These are phyloP conservation scores for Polyodon spathula DNA, from an alignment of 2,113 vertebrate genomes.

Conservation along the genomic window DNA sequence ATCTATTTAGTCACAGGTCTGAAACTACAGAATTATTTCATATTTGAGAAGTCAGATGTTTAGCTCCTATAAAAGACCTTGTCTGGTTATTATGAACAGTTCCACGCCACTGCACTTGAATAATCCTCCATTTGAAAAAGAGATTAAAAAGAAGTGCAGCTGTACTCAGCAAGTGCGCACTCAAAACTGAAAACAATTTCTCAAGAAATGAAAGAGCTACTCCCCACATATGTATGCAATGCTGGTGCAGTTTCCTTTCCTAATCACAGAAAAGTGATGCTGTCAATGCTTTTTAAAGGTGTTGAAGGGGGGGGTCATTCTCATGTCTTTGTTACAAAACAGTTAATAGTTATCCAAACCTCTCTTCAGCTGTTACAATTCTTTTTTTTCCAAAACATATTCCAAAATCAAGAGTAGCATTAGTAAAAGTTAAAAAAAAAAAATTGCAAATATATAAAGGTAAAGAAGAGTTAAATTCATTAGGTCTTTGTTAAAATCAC, in stretches of 20 bases:
- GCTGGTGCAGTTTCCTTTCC: conserved; percentile 43
- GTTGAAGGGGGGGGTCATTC: conserved; percentile 25
- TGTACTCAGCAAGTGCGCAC: neutral
- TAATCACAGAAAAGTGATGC: conserved; percentile 52
- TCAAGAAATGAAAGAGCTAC: conserved; percentile 27
- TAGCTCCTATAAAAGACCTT: conserved; percentile 27
- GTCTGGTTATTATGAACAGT: conserved; percentile 34
- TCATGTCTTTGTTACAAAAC: too few species aligned
- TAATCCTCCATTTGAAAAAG: conserved; percentile 32
- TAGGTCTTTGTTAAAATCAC: too few species aligned
- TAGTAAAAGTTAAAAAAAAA: too few species aligned
- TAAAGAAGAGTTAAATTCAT: too few species aligned
- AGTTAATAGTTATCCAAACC: too few species aligned
- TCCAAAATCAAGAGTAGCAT: too few species aligned
- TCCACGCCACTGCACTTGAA: conserved; percentile 37
- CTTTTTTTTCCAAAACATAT: too few species aligned
- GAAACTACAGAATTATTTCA: conserved; percentile 8
- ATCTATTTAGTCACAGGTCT: neutral
- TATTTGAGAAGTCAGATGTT: conserved; percentile 26
- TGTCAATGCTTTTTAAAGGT: conserved; percentile 41
- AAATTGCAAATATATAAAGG: too few species aligned
- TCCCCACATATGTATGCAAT: conserved; percentile 20
- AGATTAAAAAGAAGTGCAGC: conserved; percentile 4
- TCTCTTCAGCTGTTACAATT: too few species aligned
- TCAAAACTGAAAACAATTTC: conserved; percentile 19